phyloP scores from a whole-genome alignment of 2,113 vertebrate species.

The Seriola aureovittata region DNA sequence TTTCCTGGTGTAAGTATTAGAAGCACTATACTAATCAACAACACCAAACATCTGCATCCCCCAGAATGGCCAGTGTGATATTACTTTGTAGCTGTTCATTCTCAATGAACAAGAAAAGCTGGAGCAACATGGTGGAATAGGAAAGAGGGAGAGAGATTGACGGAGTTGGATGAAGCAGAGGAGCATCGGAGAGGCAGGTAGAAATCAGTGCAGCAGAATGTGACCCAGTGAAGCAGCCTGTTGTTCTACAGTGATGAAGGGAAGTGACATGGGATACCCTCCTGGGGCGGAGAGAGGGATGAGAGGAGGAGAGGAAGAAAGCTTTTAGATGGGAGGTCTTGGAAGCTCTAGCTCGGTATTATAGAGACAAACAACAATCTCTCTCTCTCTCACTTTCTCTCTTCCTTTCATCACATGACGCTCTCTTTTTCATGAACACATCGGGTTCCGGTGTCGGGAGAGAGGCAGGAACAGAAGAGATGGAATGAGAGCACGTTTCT shows the following conservation, averaged over 20 bases:
- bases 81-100: not conserved
- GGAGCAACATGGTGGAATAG: not conserved
- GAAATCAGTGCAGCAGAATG: constrained; percentile 18
- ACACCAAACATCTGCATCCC: too few relatives aligned
- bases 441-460: constrained; percentile 44
- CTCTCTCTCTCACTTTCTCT: constrained; percentile 35
- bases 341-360: constrained; percentile 20
- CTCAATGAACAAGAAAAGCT: not conserved
- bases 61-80: not conserved
- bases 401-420: constrained; percentile 18
- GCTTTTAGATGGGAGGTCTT: constrained; percentile 45
- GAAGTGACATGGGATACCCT: constrained; percentile 66
- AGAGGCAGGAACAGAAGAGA: constrained; percentile 25
- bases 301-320: constrained; percentile 44
- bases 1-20: too few relatives aligned
- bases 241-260: constrained; percentile 45
- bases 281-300: constrained; percentile 24
- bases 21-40: not conserved
- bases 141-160: not conserved
- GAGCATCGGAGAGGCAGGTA: not conserved
- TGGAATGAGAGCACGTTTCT: constrained; percentile 7
- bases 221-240: constrained; percentile 32
- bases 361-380: constrained; percentile 40
- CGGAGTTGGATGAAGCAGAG: not conserved
- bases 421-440: constrained; percentile 50